Conservation (phyloP, 1,140 invertebrate genomes). For the Solenopsis invicta region DNA sequence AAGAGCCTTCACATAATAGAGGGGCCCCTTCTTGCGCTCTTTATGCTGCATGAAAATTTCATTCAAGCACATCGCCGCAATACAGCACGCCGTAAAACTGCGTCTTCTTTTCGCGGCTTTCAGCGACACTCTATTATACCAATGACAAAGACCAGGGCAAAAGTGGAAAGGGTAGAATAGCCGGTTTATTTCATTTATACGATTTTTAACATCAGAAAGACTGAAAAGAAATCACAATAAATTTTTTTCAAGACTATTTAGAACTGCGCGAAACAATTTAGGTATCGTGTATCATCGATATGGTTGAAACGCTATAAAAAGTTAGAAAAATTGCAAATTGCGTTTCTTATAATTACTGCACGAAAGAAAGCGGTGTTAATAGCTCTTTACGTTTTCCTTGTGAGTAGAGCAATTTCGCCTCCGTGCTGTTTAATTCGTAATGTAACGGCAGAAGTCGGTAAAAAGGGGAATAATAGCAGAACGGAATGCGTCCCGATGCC, state of each 20-base stretch:
- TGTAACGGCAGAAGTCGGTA: constrained; percentile 1
- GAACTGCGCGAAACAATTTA: background rate
- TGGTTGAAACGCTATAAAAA: background rate
- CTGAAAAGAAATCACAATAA: background rate
- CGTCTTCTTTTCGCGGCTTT: constrained; percentile 33
- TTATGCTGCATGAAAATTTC: constrained; percentile 65
- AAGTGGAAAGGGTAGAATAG: background rate
- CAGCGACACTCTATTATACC: constrained; percentile 48
- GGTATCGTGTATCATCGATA: background rate
- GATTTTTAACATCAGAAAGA: constrained; percentile 1
- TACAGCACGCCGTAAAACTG: constrained; percentile 41
- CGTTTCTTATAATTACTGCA: constrained; percentile 6
- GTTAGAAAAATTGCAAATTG: background rate
- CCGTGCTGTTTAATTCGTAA: constrained; percentile 20
- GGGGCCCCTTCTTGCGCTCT: constrained; percentile 35
- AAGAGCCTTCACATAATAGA: constrained; percentile 58
- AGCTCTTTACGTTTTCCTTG: constrained; percentile 4
- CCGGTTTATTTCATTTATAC: background rate
- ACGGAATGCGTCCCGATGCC: background rate
- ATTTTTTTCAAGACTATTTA: background rate
- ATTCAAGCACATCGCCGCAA: constrained; percentile 51
- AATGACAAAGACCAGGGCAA: constrained; percentile 27
- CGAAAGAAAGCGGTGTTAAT: background rate
- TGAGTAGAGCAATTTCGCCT: constrained; percentile 19
- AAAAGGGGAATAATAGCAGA: constrained; percentile 32